Percentiles rank a stretch among this genome's conserved stretches.
Evolutionary conservation across 2,888 invertebrate genomes (phyloP).

Genomic region (Ectemnius lituratus): DNA sequence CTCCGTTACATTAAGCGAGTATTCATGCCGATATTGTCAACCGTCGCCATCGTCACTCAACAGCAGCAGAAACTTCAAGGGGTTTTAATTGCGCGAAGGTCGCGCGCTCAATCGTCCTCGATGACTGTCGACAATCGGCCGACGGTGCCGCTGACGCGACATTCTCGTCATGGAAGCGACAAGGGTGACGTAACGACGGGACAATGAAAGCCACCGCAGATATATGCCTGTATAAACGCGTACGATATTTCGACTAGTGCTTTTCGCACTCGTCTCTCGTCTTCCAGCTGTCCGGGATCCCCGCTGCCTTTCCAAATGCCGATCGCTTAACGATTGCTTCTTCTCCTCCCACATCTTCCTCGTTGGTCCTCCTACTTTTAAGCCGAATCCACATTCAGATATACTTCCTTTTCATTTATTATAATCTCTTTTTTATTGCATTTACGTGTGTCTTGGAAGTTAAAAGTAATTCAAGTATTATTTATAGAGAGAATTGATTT

Average conservation of each 20-base stretch:
- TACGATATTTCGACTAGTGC: constrained; percentile 12
- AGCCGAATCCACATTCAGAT: too few species aligned
- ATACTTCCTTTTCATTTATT: too few species aligned
- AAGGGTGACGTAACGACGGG: constrained; percentile 70
- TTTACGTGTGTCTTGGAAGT: not conserved
- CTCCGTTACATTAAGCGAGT: constrained; percentile 59
- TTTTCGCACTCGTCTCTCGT: constrained; percentile 21
- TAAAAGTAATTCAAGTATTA: too few species aligned
- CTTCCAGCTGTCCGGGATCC: constrained; percentile 44
- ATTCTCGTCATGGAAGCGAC: constrained; percentile 58
- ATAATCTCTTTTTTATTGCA: not conserved
- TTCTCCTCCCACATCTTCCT: constrained; percentile 28
- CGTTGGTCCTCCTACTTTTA: constrained; percentile 12
- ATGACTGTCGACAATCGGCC: constrained; percentile 68
- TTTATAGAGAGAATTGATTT: too few species aligned
- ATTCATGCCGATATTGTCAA: constrained; percentile 62
- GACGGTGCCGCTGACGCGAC: constrained; percentile 50
- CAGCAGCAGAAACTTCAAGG: constrained; percentile 60
- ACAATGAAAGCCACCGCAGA: constrained; percentile 57
- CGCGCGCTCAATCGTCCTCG: constrained; percentile 66
- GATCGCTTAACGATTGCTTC: constrained; percentile 41
- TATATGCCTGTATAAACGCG: constrained; percentile 22
- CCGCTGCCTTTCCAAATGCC: constrained; percentile 39
- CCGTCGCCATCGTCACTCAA: constrained; percentile 55
- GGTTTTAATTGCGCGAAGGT: constrained; percentile 74